phyloP scores from a whole-genome alignment of 2,797 vertebrate species.

The Buphagus erythrorhynchus region DNA sequence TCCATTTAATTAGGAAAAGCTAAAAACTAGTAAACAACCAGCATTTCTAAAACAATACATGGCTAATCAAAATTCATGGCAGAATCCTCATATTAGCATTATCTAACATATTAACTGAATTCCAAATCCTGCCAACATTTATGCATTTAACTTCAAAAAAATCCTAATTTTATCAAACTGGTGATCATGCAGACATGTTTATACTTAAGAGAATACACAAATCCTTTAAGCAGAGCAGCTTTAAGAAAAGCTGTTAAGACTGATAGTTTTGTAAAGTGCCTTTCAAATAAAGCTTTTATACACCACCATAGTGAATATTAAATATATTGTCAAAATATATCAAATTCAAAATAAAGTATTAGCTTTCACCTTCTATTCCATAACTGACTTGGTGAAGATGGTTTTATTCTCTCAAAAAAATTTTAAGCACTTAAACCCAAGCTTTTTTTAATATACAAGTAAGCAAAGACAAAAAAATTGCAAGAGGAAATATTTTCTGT shows the following conservation, averaged over 20 bases:
- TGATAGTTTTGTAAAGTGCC: not conserved
- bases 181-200: not conserved
- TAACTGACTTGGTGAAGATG: not conserved
- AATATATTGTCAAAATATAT: not conserved
- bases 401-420: not conserved
- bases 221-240: not conserved
- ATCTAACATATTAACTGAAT: not conserved
- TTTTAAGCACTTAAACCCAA: not conserved
- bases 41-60: not conserved
- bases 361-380: not conserved
- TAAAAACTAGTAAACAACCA: not conserved
- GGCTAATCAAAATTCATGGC: not conserved
- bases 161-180: not conserved
- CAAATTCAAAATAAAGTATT: not conserved
- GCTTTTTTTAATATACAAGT: not conserved
- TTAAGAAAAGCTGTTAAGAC: not conserved
- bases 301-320: not conserved
- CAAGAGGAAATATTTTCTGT: not conserved
- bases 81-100: not conserved
- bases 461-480: not conserved
- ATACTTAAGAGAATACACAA: not conserved
- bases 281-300: not conserved
- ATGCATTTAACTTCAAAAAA: not conserved
- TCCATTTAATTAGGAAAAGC: not conserved
- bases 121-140: not conserved